phyloP scores from a whole-genome alignment of 2,888 invertebrate genomes.

The Biston stratarius region DNA sequence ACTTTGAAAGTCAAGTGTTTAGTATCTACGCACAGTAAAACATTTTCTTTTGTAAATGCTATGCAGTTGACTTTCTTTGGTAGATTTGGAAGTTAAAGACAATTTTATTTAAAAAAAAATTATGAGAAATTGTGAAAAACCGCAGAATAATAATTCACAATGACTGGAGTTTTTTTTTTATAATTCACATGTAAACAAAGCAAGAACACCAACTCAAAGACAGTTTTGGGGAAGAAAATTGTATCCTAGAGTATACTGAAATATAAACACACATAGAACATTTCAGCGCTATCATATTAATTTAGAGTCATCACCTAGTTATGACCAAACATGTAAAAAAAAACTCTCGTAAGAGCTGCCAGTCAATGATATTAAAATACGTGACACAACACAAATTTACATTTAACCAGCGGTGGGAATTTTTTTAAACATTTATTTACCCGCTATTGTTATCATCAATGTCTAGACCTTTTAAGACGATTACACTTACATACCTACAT shows the following conservation, averaged over 20 bases:
- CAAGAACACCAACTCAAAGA: background rate
- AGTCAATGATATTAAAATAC: conserved; percentile 40
- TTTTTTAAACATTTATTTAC: conserved; percentile 62
- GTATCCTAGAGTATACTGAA: no score
- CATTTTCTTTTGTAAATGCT: conserved; percentile 1
- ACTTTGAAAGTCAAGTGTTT: conserved; percentile 10
- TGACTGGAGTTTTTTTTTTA: conserved; percentile 3
- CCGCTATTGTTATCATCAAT: conserved; percentile 71
- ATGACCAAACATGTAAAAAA: background rate
- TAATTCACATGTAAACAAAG: background rate
- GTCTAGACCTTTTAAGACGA: conserved; percentile 61
- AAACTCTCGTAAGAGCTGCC: conserved; percentile 37
- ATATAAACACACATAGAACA: no score
- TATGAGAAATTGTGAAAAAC: conserved; percentile 19
- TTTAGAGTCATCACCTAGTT: no score
- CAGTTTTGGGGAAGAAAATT: no score
- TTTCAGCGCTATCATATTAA: no score
- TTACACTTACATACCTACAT: conserved; percentile 34
- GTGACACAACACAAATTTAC: conserved; percentile 58
- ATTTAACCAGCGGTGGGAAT: conserved; percentile 76
- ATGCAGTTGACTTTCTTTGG: conserved; percentile 10
- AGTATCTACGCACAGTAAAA: background rate
- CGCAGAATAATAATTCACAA: background rate
- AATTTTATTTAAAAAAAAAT: conserved; percentile 11
- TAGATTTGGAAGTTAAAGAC: background rate